Percentiles rank a stretch among this genome's conserved stretches.
These are phyloP conservation scores for Ametastegia equiseti DNA, from an alignment of 2,888 invertebrate genomes.

Conservation along the genomic window DNA sequence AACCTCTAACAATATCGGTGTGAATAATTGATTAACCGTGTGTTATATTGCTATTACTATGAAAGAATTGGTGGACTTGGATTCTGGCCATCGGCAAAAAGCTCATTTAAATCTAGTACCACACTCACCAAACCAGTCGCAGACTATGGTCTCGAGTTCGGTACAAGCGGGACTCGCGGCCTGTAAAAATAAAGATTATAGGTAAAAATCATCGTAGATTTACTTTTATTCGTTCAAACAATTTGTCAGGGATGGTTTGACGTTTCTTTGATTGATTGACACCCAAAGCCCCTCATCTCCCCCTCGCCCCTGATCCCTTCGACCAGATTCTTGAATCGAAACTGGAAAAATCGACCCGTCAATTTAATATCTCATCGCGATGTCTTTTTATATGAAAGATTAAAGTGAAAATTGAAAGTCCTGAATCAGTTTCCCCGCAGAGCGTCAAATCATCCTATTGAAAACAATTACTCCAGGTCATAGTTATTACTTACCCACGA, in stretches of 20 bases:
- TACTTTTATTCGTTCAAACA: conserved; percentile 47
- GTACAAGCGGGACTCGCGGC: conserved; percentile 99
- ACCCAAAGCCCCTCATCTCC: background rate
- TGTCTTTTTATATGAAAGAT: background rate
- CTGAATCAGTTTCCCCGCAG: too few species aligned
- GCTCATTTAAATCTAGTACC: too few species aligned
- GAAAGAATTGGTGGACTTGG: too few species aligned
- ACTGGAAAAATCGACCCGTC: conserved; percentile 17
- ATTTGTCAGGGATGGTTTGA: background rate
- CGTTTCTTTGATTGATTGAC: conserved; percentile 40
- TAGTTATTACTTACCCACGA: conserved; percentile 92
- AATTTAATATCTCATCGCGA: conserved; percentile 5
- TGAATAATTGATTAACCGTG: background rate
- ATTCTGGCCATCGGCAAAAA: too few species aligned
- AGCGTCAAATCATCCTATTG: too few species aligned
- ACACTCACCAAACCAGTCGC: conserved; percentile 95
- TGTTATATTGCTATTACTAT: too few species aligned
- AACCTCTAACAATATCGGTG: background rate
- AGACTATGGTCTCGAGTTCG: conserved; percentile 95
- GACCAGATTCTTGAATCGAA: background rate
- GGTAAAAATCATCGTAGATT: conserved; percentile 51
- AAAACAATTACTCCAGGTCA: too few species aligned
- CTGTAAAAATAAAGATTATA: conserved; percentile 77
- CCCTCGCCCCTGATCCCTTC: background rate
- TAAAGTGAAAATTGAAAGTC: background rate